These are phyloP conservation scores for Drosophila demipolita DNA, from an alignment of 2,888 invertebrate genomes.

Conservation along the genomic window DNA sequence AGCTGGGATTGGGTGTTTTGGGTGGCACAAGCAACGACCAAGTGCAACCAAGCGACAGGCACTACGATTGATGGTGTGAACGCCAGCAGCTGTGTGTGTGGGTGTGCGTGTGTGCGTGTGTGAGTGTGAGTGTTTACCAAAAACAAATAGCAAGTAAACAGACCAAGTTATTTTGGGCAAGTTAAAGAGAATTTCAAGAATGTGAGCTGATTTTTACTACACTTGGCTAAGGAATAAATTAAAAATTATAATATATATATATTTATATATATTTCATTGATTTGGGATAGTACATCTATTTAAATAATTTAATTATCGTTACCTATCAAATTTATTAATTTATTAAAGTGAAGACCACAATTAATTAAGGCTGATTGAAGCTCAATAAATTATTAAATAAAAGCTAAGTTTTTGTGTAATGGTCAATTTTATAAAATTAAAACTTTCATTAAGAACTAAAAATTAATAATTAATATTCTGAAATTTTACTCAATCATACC, in stretches of 20 bases:
- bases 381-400: not conserved
- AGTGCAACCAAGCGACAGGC: conserved; percentile 63
- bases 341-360: not conserved
- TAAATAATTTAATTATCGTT: not conserved
- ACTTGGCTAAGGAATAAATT: not conserved
- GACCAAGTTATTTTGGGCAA: not conserved
- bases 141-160: conserved; percentile 14
- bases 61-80: conserved; percentile 68
- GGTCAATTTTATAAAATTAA: not conserved
- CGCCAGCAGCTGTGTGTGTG: conserved; percentile 57
- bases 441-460: not conserved
- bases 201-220: not conserved
- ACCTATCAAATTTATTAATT: not conserved
- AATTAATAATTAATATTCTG: not conserved
- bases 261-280: not conserved
- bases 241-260: not conserved
- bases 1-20: conserved; percentile 23
- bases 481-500: not conserved
- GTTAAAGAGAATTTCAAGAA: not conserved
- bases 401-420: not conserved
- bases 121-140: conserved; percentile 4
- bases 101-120: not conserved
- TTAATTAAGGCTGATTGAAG: not conserved
- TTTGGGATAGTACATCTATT: fast-evolving
- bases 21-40: conserved; percentile 19